Evolutionary conservation across 1,140 invertebrate species (phyloP), one percentile per base, ranked within the genome.

Genomic region (Caerostris darwini): DNA sequence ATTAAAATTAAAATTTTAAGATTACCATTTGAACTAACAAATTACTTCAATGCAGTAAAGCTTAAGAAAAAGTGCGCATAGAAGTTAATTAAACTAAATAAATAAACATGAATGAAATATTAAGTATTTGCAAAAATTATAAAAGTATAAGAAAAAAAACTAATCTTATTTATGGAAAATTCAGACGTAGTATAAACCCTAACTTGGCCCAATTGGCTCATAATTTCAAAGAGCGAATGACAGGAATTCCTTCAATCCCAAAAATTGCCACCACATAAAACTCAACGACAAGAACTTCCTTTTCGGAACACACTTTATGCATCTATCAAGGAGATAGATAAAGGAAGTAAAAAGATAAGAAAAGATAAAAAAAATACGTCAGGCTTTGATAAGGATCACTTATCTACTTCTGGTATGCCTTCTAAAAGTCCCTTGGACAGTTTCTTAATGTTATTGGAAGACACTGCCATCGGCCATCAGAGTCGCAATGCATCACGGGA

Each of bases 391-490:
- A 88, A 88, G 50, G 61, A 88, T 88, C 86, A 88, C 86, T 88
- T 88, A 88, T 88, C 57, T 53, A 17, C 58, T 64, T 88, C 59
- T 83, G 82, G 86, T 64, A 88, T 67, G 86, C 10, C 50, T 57
- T 58, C n/a, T 54, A 61, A 64, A 64, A 88, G 86, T 64, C 86
- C 12, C 34, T 61, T 59, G 34, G 86, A 88, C 86, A 88, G 53
- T 88, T 88, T 88, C 86, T 88, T 88, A 88, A 88, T 88, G 59
- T 67, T 88, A 88, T 64, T 67, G 86, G 86, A 53, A 61, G 34
- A 59, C 58, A 64, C 58, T 64, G 83, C 83, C 83, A 85, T 19
- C 56, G 86, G 58, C 86, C 34, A 67, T 88, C 86, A 88, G 50
- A 54, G 58, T 57, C 58, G 14, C 56, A 88, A 88, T 88, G 59